Conservation (phyloP, 2,888 invertebrate species). For the Chorisops tibialis region DNA sequence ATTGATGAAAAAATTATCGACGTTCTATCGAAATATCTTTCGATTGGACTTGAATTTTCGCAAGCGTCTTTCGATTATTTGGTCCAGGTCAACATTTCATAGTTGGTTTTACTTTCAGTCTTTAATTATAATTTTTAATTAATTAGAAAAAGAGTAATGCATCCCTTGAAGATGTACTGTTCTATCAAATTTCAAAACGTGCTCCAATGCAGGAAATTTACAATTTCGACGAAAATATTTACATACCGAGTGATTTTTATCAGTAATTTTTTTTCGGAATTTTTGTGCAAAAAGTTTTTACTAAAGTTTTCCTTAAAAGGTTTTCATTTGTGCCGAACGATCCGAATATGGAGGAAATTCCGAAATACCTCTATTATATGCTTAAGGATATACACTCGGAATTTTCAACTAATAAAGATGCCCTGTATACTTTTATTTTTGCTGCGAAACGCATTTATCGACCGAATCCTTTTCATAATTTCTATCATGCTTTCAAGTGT, state of each 20-base stretch:
- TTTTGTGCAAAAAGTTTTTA: too few relatives aligned
- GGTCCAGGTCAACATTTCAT: neutral
- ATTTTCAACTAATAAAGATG: conserved; percentile 48
- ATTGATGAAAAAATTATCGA: conserved; percentile 58
- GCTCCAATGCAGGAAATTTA: neutral
- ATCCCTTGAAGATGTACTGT: neutral
- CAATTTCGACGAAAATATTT: conserved; percentile 1
- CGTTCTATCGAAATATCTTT: conserved; percentile 59
- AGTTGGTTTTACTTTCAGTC: neutral
- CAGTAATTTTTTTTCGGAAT: neutral
- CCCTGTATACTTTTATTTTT: conserved; percentile 40
- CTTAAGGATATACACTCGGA: conserved; percentile 54
- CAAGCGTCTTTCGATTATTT: conserved; percentile 42
- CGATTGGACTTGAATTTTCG: conserved; percentile 58
- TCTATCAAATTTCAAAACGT: neutral
- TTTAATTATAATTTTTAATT: neutral
- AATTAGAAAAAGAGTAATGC: neutral
- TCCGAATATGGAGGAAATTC: conserved; percentile 54
- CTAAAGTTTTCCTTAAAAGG: conserved; percentile 43
- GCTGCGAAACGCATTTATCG: conserved; percentile 1
- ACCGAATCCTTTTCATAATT: conserved; percentile 7
- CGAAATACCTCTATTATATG: conserved; percentile 57
- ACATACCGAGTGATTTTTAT: conserved; percentile 11
- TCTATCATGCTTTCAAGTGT: conserved; percentile 2
- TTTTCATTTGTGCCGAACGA: conserved; percentile 59